phyloP scores from a whole-genome alignment of 2,113 vertebrate genomes.

The Willisornis vidua region DNA sequence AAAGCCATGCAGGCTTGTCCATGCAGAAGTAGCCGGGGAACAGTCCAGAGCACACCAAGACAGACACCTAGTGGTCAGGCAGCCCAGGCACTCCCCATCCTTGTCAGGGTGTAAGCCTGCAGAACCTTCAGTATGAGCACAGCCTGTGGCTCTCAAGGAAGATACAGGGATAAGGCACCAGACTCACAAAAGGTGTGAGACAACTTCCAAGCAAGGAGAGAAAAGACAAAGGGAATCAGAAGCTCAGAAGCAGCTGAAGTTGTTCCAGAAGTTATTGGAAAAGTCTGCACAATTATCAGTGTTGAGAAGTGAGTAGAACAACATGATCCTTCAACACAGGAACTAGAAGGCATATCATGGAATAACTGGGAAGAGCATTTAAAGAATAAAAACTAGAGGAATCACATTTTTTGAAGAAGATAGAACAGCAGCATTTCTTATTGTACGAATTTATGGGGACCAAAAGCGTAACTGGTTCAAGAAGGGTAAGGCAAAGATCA shows the following conservation, averaged over 20 bases:
- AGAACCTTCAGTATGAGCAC: fast-evolving
- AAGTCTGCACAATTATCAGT: not conserved
- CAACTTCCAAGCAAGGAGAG: not conserved
- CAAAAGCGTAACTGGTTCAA: not conserved
- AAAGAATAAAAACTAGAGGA: not conserved
- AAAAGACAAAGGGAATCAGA: not conserved
- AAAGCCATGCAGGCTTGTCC: fast-evolving
- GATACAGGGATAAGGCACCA: fast-evolving
- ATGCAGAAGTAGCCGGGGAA: fast-evolving
- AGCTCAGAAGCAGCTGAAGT: not conserved
- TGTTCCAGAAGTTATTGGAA: not conserved
- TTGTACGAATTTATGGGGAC: not conserved
- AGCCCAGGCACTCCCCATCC: not conserved
- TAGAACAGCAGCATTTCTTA: not conserved
- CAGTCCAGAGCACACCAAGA: not conserved
- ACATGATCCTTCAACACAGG: not conserved
- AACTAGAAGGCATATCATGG: not conserved
- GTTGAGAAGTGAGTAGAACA: not conserved
- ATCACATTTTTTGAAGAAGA: not conserved
- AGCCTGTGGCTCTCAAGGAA: fast-evolving
- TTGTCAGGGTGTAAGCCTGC: fast-evolving
- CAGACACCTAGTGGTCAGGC: constrained; percentile 1
- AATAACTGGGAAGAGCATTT: not conserved
- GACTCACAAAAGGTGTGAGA: not conserved
- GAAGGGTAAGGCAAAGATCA: not conserved